Conservation (phyloP, 2,888 invertebrate genomes). For the Stenotaenia linearis region DNA sequence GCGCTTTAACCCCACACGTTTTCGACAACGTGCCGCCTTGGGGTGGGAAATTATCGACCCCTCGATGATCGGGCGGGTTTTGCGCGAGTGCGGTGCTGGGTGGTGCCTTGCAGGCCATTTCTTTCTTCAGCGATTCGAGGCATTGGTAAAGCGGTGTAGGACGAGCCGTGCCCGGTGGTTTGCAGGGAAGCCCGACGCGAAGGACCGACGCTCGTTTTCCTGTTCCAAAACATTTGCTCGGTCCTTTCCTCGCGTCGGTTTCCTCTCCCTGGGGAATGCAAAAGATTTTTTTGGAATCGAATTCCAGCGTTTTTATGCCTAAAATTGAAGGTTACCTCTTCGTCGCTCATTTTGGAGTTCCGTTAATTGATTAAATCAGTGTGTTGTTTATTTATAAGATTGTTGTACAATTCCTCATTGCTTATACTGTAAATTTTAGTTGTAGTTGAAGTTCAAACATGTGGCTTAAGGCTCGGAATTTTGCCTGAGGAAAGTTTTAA, state of each 20-base stretch:
- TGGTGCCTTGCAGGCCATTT: background rate
- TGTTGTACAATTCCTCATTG: too few species aligned
- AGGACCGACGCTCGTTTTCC: background rate
- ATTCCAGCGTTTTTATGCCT: background rate
- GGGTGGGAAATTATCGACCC: slow-evolving; percentile 6
- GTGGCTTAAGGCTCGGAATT: background rate
- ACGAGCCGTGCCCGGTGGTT: background rate
- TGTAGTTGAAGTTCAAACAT: background rate
- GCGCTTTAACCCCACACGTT: slow-evolving; percentile 28
- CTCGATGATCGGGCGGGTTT: background rate
- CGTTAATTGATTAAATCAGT: background rate
- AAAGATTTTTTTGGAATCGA: background rate
- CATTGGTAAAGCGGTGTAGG: slow-evolving; percentile 1
- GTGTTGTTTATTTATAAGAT: background rate
- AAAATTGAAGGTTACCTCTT: background rate
- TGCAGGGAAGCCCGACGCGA: background rate
- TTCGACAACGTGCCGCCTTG: slow-evolving; percentile 27
- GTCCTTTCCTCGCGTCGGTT: background rate
- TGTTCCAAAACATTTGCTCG: background rate
- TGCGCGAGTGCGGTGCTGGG: background rate
- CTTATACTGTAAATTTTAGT: background rate
- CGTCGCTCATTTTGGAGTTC: background rate
- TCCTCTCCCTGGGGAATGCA: background rate
- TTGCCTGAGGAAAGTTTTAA: background rate
- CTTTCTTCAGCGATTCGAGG: background rate